Base-by-base conservation (phyloP, 2,797 vertebrate species). In the Masticophis lateralis region DNA sequence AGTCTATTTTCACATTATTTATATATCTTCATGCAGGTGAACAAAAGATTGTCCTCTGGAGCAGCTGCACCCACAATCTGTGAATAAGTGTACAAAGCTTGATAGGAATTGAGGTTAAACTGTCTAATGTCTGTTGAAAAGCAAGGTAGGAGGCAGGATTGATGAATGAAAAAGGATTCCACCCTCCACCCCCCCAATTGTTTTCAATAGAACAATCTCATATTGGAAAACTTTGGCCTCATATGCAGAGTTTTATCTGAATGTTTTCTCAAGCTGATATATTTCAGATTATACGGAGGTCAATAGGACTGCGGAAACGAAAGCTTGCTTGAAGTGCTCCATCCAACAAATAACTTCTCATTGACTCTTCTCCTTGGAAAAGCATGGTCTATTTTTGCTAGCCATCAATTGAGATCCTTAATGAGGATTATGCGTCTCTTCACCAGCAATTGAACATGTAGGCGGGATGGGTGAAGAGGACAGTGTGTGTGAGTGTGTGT, bases 11-110 rank as follows among this genome's bases (percentile, higher is more conserved):
- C 20, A 92, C 59, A 25, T 22, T 51, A 86, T 57, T 11, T 63
- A 56, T 88, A 89, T 89, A 89, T 91, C 57, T 91, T 93, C 93
- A 93, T 91, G 90, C 93, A 91, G 32, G 32, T 90, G 56, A 83
- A 89, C 56, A 43, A 28, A 66, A n/a, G 90, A 86, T 25, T 53
- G 13, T 63, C 43, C 13, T 2, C 4, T 18, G 53, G 47, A 32
- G n/a, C 56, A 56, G 28, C 57, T 43, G 56, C 43, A 11, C 9
- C 25, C 51, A 43, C 53, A 89, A 63, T 60, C 69, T 32, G 57
- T 57, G 87, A 74, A 79, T 56, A 61, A 63, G 16, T 91, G 27
- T 66, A 43, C 87, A 88, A 74, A 88, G 55, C n/a, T 11, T 83
- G 86, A 51, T 53, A 32, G 20, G 47, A 89, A 89, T 83, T 5